A percentile compares a stretch with the other conserved stretches of the same genome.
phyloP scores from a whole-genome alignment of 2,113 vertebrate species.

The Periophthalmus modestus region DNA sequence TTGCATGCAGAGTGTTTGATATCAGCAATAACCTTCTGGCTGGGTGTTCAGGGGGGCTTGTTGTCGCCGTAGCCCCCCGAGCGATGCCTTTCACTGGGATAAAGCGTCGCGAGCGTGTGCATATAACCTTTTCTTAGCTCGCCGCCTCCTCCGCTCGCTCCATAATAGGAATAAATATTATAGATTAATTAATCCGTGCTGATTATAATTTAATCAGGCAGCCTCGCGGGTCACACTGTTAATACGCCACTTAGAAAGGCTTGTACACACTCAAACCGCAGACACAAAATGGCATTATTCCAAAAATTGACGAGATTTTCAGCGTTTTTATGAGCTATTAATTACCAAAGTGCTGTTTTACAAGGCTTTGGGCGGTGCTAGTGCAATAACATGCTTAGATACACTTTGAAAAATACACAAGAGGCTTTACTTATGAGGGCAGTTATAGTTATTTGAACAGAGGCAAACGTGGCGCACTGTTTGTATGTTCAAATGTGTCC shows the following conservation, averaged over 20 bases:
- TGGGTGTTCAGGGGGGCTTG: constrained; percentile 94
- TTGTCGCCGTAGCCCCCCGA: constrained; percentile 82
- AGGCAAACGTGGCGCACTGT: neutral
- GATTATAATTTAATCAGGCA: constrained; percentile 99
- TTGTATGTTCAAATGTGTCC: neutral
- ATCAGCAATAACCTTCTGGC: constrained; percentile 99
- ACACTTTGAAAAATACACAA: constrained; percentile 13
- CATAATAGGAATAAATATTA: constrained; percentile 99
- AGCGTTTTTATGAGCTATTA: constrained; percentile 68
- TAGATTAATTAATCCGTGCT: constrained; percentile 98
- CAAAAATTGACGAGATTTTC: constrained; percentile 55
- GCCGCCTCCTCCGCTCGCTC: constrained; percentile 84
- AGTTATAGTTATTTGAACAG: constrained; percentile 1
- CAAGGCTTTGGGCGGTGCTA: constrained; percentile 51
- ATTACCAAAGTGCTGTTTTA: constrained; percentile 63
- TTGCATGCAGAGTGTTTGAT: constrained; percentile 93
- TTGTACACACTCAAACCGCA: constrained; percentile 58
- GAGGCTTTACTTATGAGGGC: neutral
- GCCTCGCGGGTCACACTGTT: constrained; percentile 84
- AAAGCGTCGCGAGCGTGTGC: constrained; percentile 83
- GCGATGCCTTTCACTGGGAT: constrained; percentile 90
- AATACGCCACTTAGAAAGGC: constrained; percentile 85
- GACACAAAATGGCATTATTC: constrained; percentile 59
- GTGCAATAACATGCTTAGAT: neutral
- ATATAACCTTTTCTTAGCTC: constrained; percentile 90